Base-by-base conservation (phyloP, 1,140 invertebrate species). In the Camponotus pennsylvanicus region DNA sequence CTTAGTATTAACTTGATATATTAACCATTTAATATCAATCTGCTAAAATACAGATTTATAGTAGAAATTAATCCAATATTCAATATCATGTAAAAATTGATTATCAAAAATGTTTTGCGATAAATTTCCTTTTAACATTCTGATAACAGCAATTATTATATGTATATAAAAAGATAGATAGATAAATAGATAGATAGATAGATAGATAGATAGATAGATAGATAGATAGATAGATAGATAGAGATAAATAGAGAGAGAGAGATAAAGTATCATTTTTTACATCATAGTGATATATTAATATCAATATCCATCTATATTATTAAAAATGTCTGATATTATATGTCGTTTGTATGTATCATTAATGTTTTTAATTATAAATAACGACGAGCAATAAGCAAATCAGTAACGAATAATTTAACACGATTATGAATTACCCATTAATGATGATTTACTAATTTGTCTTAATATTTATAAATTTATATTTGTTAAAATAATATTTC, bases 1-100 rank as follows among this genome's bases (percentile, higher is more conserved):
- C 67, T 82, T 59, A 15, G 11, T 55, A 71, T 80, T 55, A 80
- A 69, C 78, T 73, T 82, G 27, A 59, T 73, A 18, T 52, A 82
- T 82, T 82, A 82, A 82, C 27, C 45, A 37, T 15, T 61, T 71
- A 45, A 59, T 45, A 71, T 45, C 67, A 45, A 40, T 49, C 32
- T 18, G 37, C 4, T 18, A n/a, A 32, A 27, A 61, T 34, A 5
- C 9, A 45, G 40, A 55, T 73, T 82, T 45, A 18, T 45, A 15
- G 1, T 21, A 61, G 27, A 21, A 59, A 82, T 61, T 59, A n/a
- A 73, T 34, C 34, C 18, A 40, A 42, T 42, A 27, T 37, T 70
- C n/a, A n/a, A 57, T 57, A 80, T 49, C n/a, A 40, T 78, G 27
- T 21, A 27, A 27, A 78, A 66, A 34, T 52, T 52, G 15, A 52